Evolutionary conservation across 2,797 vertebrate genomes (phyloP).

Genomic region (Sorex maritimensis): DNA sequence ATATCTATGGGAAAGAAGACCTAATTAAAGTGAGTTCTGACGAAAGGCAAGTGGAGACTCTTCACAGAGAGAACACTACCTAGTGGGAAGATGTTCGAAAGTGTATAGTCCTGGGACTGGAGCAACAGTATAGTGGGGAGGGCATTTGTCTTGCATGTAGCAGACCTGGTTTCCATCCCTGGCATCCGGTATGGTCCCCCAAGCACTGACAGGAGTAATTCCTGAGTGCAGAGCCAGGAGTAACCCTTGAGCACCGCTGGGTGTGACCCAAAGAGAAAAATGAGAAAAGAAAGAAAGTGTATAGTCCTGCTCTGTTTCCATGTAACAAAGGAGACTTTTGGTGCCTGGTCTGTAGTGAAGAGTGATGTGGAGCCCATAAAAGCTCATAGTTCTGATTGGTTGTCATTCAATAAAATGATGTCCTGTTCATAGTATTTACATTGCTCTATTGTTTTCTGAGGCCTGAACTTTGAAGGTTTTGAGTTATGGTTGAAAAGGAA

Average conservation of each 20-base stretch:
- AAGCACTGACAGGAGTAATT: too few species aligned
- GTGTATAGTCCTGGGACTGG: background rate
- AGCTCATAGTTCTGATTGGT: background rate
- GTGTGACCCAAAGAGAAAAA: too few species aligned
- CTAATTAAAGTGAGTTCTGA: slow-evolving; percentile 15
- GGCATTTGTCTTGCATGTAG: too few species aligned
- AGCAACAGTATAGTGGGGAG: too few species aligned
- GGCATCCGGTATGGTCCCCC: too few species aligned
- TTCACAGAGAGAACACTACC: background rate
- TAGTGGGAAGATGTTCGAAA: background rate
- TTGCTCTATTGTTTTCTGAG: background rate
- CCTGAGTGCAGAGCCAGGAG: too few species aligned
- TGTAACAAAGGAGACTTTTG: slow-evolving; percentile 29
- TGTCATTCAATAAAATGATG: background rate
- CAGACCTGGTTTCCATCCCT: too few species aligned
- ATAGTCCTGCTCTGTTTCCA: slow-evolving; percentile 30
- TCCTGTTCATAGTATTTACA: slow-evolving; percentile 43
- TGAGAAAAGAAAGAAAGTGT: background rate
- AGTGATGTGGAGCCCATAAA: background rate
- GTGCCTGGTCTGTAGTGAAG: background rate
- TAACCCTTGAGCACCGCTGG: too few species aligned
- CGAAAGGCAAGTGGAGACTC: slow-evolving; percentile 14
- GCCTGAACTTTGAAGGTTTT: background rate
- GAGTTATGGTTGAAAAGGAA: background rate
- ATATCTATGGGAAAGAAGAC: slow-evolving; percentile 10